Evolutionary conservation across 2,888 invertebrate genomes (phyloP).

Genomic region (Terebella lapidaria): DNA sequence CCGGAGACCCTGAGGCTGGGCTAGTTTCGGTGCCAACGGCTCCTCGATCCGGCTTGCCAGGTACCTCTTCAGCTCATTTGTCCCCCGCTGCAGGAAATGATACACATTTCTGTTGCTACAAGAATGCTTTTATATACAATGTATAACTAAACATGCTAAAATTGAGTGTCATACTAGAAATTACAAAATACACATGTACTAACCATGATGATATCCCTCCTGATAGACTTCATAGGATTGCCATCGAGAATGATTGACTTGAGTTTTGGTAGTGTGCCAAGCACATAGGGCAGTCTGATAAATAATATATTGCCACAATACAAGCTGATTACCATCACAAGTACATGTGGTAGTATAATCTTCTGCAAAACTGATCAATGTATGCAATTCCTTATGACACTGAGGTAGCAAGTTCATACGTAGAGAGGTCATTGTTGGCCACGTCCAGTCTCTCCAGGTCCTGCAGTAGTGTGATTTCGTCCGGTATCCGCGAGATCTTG

Average conservation of each 20-base stretch:
- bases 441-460: constrained; percentile 77
- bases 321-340: no score
- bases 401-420: no score
- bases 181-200: constrained; percentile 8
- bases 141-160: no score
- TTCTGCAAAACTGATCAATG: no score
- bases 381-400: no score
- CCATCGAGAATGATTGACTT: constrained; percentile 80
- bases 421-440: constrained; percentile 69
- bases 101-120: neutral
- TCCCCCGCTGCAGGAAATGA: constrained; percentile 25
- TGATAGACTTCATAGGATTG: constrained; percentile 75
- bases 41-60: constrained; percentile 51
- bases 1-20: neutral
- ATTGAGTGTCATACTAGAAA: no score
- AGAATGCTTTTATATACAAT: neutral
- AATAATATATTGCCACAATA: no score
- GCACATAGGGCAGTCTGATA: constrained; percentile 65
- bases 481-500: constrained; percentile 70
- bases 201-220: constrained; percentile 73
- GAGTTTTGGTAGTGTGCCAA: constrained; percentile 70
- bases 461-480: constrained; percentile 71
- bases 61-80: constrained; percentile 69
- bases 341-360: no score
- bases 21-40: constrained; percentile 20